phyloP scores from a whole-genome alignment of 2,888 invertebrate genomes.

The Odiellus spinosus region DNA sequence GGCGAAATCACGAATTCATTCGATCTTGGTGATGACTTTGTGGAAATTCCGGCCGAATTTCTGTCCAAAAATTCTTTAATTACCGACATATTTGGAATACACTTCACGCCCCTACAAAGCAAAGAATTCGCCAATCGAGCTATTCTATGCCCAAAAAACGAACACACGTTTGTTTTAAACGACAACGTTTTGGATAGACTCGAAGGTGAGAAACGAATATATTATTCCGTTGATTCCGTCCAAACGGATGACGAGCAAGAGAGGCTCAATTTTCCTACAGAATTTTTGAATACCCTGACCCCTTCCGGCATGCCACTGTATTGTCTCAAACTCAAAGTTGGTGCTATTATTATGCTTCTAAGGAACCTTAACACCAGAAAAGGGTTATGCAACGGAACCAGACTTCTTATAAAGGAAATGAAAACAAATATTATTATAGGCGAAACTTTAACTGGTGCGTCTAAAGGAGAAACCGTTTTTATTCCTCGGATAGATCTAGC shows the following conservation, averaged over 20 bases:
- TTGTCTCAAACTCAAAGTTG: constrained; percentile 7
- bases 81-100: neutral
- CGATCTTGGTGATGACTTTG: neutral
- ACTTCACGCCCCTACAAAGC: no score
- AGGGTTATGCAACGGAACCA: constrained; percentile 5
- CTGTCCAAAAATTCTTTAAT: neutral
- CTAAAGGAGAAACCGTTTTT: constrained; percentile 9
- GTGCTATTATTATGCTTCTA: constrained; percentile 8
- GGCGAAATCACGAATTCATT: neutral
- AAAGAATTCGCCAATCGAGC: neutral
- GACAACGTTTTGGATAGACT: neutral
- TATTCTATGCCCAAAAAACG: neutral
- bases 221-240: neutral
- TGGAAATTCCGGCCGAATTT: neutral
- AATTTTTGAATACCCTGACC: constrained; percentile 13
- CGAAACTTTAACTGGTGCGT: neutral
- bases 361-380: constrained; percentile 9
- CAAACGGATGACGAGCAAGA: neutral
- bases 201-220: neutral
- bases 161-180: neutral
- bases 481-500: constrained; percentile 16
- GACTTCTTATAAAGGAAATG: neutral
- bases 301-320: constrained; percentile 14
- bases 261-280: constrained; percentile 8
- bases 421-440: no score